Evolutionary conservation across 2,113 vertebrate genomes (phyloP).

Genomic region (Gobiocypris rarus): DNA sequence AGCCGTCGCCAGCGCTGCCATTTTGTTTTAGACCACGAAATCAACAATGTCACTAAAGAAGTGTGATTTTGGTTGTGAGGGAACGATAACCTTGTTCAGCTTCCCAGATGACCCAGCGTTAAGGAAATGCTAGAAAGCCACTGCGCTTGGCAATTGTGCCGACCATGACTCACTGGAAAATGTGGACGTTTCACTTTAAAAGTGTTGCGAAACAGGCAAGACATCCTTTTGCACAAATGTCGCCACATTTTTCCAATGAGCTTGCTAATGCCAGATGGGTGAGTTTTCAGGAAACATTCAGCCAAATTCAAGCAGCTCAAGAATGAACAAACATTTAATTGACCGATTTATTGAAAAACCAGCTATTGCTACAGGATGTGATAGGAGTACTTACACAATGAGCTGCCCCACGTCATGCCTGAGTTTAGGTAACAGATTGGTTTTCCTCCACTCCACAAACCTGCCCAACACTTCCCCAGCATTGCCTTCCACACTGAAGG

Average conservation of each 20-base stretch:
- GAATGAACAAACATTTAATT: not conserved
- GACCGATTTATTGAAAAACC: not conserved
- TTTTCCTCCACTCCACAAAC: conserved; percentile 82
- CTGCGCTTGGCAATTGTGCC: not conserved
- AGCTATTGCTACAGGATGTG: not conserved
- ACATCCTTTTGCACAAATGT: no score
- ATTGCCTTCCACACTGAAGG: conserved; percentile 69
- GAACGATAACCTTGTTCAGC: no score
- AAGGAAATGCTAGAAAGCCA: not conserved
- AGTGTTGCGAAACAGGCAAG: no score
- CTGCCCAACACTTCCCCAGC: conserved; percentile 75
- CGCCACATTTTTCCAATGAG: no score
- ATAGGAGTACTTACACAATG: conserved; percentile 76
- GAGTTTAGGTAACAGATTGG: conserved; percentile 53
- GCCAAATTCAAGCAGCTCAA: not conserved
- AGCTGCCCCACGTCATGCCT: conserved; percentile 81
- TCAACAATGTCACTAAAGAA: no score
- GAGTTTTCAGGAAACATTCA: not conserved
- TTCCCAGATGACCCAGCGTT: no score
- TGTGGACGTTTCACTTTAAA: no score
- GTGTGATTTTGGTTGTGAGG: no score
- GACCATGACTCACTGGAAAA: no score
- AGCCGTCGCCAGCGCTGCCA: no score
- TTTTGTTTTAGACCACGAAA: no score
- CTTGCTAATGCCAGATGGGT: not conserved